phyloP scores from a whole-genome alignment of 2,888 invertebrate genomes.

The Junonia oenone region DNA sequence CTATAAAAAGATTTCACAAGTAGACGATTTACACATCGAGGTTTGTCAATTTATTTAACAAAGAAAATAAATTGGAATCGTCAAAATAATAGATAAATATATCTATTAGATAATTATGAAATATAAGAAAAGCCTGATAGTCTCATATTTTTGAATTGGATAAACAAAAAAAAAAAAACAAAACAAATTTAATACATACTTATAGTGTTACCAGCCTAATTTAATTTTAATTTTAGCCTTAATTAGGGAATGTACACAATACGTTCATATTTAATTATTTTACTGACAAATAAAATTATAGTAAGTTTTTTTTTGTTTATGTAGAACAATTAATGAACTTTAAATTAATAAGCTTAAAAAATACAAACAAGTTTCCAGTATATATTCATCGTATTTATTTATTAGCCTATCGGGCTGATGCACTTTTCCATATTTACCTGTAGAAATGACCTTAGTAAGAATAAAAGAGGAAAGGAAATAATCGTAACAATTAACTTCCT shows the following conservation, averaged over 20 bases:
- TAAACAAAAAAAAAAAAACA: not conserved
- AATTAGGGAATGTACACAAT: too few species aligned
- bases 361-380: too few species aligned
- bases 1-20: not conserved
- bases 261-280: too few species aligned
- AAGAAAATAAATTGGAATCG: not conserved
- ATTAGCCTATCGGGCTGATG: too few species aligned
- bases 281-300: too few species aligned
- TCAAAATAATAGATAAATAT: not conserved
- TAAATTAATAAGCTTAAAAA: too few species aligned
- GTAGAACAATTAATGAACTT: too few species aligned
- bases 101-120: not conserved
- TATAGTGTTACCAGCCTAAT: too few species aligned
- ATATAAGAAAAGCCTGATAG: not conserved
- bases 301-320: not conserved
- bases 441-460: not conserved
- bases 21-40: not conserved
- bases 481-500: not conserved
- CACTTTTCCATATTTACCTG: too few species aligned
- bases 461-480: not conserved
- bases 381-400: too few species aligned
- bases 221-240: too few species aligned
- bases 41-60: constrained; percentile 3
- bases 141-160: not conserved
- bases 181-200: too few species aligned